phyloP scores from a whole-genome alignment of 2,888 invertebrate species.

The Serripes groenlandicus region DNA sequence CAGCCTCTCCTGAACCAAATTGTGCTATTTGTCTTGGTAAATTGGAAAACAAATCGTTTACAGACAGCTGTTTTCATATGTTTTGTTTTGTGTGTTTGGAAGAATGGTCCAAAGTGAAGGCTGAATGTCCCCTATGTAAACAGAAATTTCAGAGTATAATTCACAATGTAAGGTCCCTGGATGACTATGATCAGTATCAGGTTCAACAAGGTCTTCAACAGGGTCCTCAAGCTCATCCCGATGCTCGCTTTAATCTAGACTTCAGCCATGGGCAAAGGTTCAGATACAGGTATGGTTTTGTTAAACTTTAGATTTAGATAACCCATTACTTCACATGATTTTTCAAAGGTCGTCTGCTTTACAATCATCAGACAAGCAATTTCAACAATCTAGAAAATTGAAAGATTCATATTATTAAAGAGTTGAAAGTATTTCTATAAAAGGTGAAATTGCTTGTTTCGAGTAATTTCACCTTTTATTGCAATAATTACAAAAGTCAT shows the following conservation, averaged over 20 bases:
- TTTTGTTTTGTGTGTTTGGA: slow-evolving; percentile 97
- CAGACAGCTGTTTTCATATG: slow-evolving; percentile 96
- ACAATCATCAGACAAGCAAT: too few species aligned
- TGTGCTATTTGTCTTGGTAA: slow-evolving; percentile 97
- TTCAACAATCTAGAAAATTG: too few species aligned
- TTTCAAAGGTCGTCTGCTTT: too few species aligned
- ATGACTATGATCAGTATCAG: slow-evolving; percentile 95
- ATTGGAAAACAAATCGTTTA: slow-evolving; percentile 95
- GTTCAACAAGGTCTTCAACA: slow-evolving; percentile 46
- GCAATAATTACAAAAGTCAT: too few species aligned
- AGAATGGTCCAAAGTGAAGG: slow-evolving; percentile 98
- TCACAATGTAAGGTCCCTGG: slow-evolving; percentile 95
- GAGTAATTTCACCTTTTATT: not conserved
- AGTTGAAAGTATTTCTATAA: not conserved
- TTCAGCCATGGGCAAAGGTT: slow-evolving; percentile 38
- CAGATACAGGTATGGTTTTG: slow-evolving; percentile 28
- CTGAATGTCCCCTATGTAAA: slow-evolving; percentile 94
- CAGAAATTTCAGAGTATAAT: slow-evolving; percentile 96
- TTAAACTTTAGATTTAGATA: too few species aligned
- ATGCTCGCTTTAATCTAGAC: not conserved
- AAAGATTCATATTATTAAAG: too few species aligned
- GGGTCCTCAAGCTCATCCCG: slow-evolving; percentile 39
- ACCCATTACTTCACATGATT: too few species aligned
- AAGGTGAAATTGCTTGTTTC: not conserved
- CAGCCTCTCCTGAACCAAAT: slow-evolving; percentile 87